These are phyloP conservation scores for Oscheius sp. DNA, from an alignment of 2,888 invertebrate genomes.

Conservation along the genomic window DNA sequence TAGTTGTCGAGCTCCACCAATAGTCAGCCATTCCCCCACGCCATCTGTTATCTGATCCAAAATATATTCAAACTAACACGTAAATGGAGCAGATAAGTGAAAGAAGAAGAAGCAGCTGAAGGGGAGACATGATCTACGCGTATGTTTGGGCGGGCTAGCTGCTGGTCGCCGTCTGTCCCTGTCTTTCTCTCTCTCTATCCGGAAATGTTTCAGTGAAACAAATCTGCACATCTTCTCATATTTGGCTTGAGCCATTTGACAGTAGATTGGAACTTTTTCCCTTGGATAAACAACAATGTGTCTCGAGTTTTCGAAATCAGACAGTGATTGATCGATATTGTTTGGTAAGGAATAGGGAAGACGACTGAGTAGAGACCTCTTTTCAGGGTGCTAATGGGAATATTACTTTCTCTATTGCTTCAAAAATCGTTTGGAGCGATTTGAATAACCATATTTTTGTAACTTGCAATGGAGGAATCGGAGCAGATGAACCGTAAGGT, in stretches of 20 bases:
- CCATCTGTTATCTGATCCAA: too few species aligned
- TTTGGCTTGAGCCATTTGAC: conserved; percentile 2
- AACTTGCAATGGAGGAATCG: background rate
- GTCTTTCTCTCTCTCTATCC: background rate
- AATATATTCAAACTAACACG: too few species aligned
- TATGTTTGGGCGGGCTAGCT: background rate
- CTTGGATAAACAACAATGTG: background rate
- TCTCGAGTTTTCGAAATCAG: background rate
- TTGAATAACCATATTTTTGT: background rate
- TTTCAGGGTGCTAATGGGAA: conserved; percentile 9
- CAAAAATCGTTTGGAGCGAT: background rate
- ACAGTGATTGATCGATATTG: conserved; percentile 13
- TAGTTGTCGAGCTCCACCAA: too few species aligned
- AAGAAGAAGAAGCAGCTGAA: too few species aligned
- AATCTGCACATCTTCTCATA: conserved; percentile 15
- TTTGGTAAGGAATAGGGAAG: too few species aligned
- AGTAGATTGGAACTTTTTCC: background rate
- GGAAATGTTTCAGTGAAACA: conserved; percentile 7
- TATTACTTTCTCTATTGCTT: background rate
- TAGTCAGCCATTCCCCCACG: too few species aligned
- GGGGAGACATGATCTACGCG: background rate
- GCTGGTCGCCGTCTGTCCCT: background rate
- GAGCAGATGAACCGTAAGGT: background rate
- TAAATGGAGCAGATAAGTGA: too few species aligned
- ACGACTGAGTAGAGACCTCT: too few species aligned